These are phyloP conservation scores for Romanogobio albipinnatus DNA, from an alignment of 2,113 vertebrate species.

Conservation along the genomic window DNA sequence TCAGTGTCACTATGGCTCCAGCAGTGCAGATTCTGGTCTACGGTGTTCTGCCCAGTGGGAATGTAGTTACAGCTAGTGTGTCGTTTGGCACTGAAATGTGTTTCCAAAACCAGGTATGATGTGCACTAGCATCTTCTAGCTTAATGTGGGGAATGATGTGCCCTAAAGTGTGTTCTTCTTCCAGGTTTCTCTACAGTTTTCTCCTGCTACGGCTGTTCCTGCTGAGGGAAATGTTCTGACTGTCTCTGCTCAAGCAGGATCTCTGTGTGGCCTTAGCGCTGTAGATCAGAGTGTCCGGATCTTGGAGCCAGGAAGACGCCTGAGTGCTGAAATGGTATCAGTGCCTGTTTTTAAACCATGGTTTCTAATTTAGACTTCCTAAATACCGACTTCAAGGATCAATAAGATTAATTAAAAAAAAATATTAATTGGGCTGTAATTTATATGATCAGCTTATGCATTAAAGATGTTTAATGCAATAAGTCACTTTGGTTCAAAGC, in stretches of 20 bases:
- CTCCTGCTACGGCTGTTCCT: slow-evolving; percentile 70
- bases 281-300: slow-evolving; percentile 84
- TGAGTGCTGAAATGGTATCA: slow-evolving; percentile 66
- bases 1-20: slow-evolving; percentile 73
- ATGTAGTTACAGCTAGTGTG: background rate
- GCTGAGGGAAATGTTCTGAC: slow-evolving; percentile 66
- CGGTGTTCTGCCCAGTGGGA: background rate
- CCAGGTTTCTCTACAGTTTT: slow-evolving; percentile 79
- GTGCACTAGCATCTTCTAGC: background rate
- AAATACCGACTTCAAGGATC: too few species aligned
- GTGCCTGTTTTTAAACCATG: too few species aligned
- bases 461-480: too few species aligned
- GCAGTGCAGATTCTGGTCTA: background rate
- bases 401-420: too few species aligned
- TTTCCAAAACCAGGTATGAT: slow-evolving; percentile 82
- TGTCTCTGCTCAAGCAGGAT: slow-evolving; percentile 75
- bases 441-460: too few species aligned
- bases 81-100: slow-evolving; percentile 71
- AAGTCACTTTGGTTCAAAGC: too few species aligned
- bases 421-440: too few species aligned
- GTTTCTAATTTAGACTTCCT: too few species aligned
- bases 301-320: slow-evolving; percentile 74
- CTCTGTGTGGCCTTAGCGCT: slow-evolving; percentile 81
- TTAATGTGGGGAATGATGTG: background rate
- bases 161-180: background rate